Base-by-base conservation (phyloP, 1,140 invertebrate species). In the Apis dorsata region DNA sequence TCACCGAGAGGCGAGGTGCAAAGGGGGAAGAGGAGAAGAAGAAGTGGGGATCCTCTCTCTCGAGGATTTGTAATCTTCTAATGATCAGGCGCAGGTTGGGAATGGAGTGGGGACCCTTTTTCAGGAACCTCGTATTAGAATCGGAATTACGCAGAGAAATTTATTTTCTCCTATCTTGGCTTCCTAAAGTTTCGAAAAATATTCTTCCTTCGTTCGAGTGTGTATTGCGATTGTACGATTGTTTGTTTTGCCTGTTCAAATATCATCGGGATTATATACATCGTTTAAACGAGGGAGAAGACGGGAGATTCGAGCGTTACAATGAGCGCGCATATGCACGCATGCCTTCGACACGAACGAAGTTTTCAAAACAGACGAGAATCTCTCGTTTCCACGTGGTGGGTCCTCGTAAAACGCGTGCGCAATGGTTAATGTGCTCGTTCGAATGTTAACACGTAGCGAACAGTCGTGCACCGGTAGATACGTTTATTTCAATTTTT, bases 31-130 rank as follows among this genome's bases (percentile, higher is more conserved):
- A 74, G 34, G 59, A 60, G 19, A 68, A 34, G 21, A 51, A 49
- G 13, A 24, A 4, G 28, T 2, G 34, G 3, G 17, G 71, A 44
- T 59, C 53, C 5, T 44, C 34, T 44, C 4, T 44, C 49, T 66
- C 51, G 83, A 86, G 71, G 80, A 79, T 83, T 74, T 82, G 69
- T 90, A 89, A 90, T 91, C 83, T 85, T 80, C 85, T 91, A 90
- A 91, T 91, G 86, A 91, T 89, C 90, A 76, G 85, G 78, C 82
- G 83, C 88, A 85, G 88, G 84, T 90, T 82, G 77, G 17, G 28
- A 19, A 21, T 79, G 70, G 34, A 55, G n/a, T 70, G 62, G 60
- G 19, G 44, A 57, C 24, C 21, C 28, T 76, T 68, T 55, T 44
- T 15, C 55, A 53, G 2, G 19, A 0, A 15, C 28, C 17, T 15